These are phyloP conservation scores for Sceloporus undulatus DNA, from an alignment of 2,113 vertebrate genomes.

Conservation along the genomic window DNA sequence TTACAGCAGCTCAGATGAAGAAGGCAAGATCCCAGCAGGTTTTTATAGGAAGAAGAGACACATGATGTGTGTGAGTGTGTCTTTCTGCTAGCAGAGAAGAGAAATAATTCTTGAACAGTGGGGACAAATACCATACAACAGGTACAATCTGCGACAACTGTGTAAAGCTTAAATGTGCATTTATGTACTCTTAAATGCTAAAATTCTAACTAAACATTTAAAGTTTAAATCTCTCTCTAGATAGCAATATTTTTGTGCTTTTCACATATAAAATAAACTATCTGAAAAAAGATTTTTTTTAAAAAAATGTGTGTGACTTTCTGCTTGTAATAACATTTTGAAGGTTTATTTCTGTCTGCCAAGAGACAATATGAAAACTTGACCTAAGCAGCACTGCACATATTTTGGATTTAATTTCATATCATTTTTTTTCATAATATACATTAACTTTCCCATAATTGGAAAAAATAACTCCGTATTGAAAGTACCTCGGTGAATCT, in stretches of 20 bases:
- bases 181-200: no score
- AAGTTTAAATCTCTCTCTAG: no score
- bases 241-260: no score
- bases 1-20: background rate
- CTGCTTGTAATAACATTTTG: background rate
- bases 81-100: background rate
- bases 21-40: background rate
- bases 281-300: no score
- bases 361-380: background rate
- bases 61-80: no score
- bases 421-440: background rate
- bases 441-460: background rate
- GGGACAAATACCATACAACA: no score
- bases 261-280: no score
- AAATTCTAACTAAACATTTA: no score
- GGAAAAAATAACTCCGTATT: fast-evolving
- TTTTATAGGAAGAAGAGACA: no score
- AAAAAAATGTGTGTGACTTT: background rate
- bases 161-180: no score
- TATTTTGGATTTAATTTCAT: background rate
- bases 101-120: background rate
- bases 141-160: no score
- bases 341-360: background rate
- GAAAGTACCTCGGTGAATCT: background rate
- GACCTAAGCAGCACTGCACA: fast-evolving